A percentile compares a stretch with the other conserved stretches of the same genome.
Evolutionary conservation across 2,797 vertebrate species (phyloP).

Genomic region (Alcedo atthis): DNA sequence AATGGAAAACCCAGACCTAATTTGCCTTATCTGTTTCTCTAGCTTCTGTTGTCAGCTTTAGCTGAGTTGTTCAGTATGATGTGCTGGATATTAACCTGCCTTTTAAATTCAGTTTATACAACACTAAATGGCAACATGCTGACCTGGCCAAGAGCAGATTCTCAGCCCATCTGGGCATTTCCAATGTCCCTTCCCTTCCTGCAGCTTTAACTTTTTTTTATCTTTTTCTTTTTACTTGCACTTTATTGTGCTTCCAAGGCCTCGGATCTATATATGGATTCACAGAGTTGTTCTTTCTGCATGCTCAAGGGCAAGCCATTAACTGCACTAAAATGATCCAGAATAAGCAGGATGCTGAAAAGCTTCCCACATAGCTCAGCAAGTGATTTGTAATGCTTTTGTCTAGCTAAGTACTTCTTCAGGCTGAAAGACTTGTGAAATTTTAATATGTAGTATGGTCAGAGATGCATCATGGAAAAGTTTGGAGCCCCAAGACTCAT

Average conservation of each 20-base stretch:
- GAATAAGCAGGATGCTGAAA: slow-evolving; percentile 10
- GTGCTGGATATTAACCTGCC: not conserved
- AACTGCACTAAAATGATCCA: not conserved
- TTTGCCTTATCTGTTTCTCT: not conserved
- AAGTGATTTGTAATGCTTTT: slow-evolving; percentile 2
- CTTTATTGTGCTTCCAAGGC: not conserved
- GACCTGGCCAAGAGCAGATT: not conserved
- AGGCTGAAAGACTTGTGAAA: not conserved
- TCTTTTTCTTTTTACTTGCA: not conserved
- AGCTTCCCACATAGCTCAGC: not conserved
- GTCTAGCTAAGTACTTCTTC: not conserved
- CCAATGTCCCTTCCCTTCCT: not conserved
- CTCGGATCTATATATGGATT: slow-evolving; percentile 18
- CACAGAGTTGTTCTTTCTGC: not conserved
- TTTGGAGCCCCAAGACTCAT: not conserved
- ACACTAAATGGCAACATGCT: not conserved
- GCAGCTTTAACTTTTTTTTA: not conserved
- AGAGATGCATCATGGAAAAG: not conserved
- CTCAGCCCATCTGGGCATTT: not conserved
- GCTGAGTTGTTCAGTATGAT: not conserved
- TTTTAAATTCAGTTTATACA: slow-evolving; percentile 11
- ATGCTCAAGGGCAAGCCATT: not conserved
- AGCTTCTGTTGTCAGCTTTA: not conserved
- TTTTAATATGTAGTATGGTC: not conserved
- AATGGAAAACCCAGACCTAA: not conserved